These are phyloP conservation scores for Raphicerus campestris DNA, from an alignment of 2,113 vertebrate genomes.

Conservation along the genomic window DNA sequence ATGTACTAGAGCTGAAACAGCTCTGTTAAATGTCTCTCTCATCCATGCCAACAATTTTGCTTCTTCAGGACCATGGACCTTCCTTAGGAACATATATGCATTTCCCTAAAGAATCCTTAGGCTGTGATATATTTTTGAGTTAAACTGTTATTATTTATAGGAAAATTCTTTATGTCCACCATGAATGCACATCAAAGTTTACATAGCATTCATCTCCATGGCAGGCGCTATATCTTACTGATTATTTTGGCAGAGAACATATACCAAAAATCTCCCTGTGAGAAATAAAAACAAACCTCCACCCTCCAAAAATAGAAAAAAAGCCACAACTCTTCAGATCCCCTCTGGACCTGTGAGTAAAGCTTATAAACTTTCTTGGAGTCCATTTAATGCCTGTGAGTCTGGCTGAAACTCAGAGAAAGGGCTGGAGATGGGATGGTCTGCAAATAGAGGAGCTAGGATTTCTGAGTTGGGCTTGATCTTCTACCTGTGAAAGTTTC, in stretches of 20 bases:
- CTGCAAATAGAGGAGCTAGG: background rate
- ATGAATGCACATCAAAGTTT: background rate
- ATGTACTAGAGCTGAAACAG: background rate
- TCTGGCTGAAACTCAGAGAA: background rate
- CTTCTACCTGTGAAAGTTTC: background rate
- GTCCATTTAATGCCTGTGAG: background rate
- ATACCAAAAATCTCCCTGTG: background rate
- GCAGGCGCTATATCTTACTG: background rate
- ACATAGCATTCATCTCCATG: slow-evolving; percentile 11
- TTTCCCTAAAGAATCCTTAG: slow-evolving; percentile 7
- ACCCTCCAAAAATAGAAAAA: background rate
- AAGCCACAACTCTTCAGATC: background rate
- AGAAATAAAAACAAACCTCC: slow-evolving; percentile 20
- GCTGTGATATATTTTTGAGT: slow-evolving; percentile 1
- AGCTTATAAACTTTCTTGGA: background rate
- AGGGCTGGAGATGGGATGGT: background rate
- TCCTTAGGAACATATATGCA: background rate
- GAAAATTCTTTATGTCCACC: background rate
- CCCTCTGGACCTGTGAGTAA: background rate
- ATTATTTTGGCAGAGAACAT: slow-evolving; percentile 55
- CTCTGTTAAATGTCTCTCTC: background rate
- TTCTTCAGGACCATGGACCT: slow-evolving; percentile 54
- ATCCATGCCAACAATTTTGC: background rate
- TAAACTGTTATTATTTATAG: slow-evolving; percentile 43
- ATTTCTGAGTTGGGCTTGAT: background rate